phyloP scores from a whole-genome alignment of 2,888 invertebrate species.

The Congeria kusceri region DNA sequence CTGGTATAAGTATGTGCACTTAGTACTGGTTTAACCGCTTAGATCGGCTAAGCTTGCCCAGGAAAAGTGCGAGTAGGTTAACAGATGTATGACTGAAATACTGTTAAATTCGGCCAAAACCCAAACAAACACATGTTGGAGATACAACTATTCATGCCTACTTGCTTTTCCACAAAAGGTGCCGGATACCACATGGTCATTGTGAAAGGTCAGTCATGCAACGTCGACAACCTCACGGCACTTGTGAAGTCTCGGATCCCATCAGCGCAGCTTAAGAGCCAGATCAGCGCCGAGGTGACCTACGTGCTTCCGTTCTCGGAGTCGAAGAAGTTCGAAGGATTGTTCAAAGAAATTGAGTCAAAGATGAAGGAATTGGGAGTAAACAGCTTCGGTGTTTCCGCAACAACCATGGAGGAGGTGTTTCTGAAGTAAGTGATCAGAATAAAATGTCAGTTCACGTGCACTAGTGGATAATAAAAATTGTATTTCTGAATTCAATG shows the following conservation, averaged over 20 bases:
- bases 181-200: conserved; percentile 93
- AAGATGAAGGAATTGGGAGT: conserved; percentile 87
- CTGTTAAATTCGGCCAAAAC: too few relatives aligned
- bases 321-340: conserved; percentile 73
- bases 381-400: conserved; percentile 92
- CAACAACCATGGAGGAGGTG: conserved; percentile 96
- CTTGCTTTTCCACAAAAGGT: conserved; percentile 85
- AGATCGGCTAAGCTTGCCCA: too few relatives aligned
- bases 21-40: too few relatives aligned
- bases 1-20: too few relatives aligned
- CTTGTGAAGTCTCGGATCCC: conserved; percentile 89
- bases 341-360: conserved; percentile 79
- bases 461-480: too few relatives aligned
- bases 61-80: too few relatives aligned
- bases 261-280: conserved; percentile 87
- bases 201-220: conserved; percentile 87
- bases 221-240: conserved; percentile 86
- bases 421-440: conserved; percentile 80
- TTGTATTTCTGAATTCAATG: too few relatives aligned
- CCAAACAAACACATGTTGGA: too few relatives aligned
- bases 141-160: neutral
- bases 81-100: too few relatives aligned
- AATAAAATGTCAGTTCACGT: too few relatives aligned
- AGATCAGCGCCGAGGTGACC: conserved; percentile 81
- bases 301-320: conserved; percentile 81